phyloP scores from a whole-genome alignment of 2,797 vertebrate genomes.

The Siniperca scherzeri region DNA sequence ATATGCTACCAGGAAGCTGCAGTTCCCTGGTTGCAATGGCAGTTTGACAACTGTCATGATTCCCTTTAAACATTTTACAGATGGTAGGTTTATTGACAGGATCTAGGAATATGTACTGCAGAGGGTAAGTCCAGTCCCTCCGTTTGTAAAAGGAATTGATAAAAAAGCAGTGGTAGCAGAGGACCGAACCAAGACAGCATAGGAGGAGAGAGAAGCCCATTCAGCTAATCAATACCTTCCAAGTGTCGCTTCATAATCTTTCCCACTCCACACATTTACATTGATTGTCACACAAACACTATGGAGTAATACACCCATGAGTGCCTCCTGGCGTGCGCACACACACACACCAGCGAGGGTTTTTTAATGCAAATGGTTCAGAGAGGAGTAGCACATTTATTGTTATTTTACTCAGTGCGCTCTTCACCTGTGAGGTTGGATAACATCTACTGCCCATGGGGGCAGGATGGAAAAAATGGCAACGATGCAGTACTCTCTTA shows the following conservation, averaged over 20 bases:
- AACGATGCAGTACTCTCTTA: conserved; percentile 35
- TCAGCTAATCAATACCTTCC: conserved; percentile 65
- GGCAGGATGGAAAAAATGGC: conserved; percentile 29
- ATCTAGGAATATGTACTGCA: conserved; percentile 35
- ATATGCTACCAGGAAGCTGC: neutral
- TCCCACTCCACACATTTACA: conserved; percentile 58
- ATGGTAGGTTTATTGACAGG: conserved; percentile 46
- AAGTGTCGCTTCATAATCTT: conserved; percentile 63
- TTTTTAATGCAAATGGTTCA: conserved; percentile 25
- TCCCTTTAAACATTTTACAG: conserved; percentile 47
- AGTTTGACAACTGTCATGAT: conserved; percentile 33
- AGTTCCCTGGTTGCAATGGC: conserved; percentile 3
- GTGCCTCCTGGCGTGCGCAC: neutral
- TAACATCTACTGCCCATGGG: conserved; percentile 33
- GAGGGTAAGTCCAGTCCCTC: neutral
- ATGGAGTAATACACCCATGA: neutral
- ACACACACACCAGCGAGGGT: neutral
- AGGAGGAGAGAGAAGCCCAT: conserved; percentile 28
- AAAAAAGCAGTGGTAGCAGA: conserved; percentile 33
- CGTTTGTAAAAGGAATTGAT: conserved; percentile 21
- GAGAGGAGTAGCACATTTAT: conserved; percentile 28
- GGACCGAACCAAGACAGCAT: neutral
- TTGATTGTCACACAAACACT: conserved; percentile 50
- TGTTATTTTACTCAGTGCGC: conserved; percentile 26
- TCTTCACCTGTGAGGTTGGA: conserved; percentile 31